These are phyloP conservation scores for Toxonevra muliebris DNA, from an alignment of 2,888 invertebrate species.

Conservation along the genomic window DNA sequence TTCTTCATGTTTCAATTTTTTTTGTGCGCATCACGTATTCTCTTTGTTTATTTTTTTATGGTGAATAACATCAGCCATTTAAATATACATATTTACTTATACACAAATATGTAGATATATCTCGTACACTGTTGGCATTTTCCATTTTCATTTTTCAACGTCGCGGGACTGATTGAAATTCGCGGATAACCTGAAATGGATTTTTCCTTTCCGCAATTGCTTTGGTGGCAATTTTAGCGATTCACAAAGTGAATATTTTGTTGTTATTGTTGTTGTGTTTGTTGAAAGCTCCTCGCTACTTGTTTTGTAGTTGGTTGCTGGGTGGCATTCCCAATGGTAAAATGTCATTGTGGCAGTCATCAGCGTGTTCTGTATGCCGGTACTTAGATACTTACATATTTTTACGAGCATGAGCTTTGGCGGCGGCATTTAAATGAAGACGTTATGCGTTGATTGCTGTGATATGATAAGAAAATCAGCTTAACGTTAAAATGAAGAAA, in stretches of 20 bases:
- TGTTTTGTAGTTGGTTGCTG: background rate
- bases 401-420: no score
- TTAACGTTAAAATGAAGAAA: no score
- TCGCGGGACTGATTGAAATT: slow-evolving; percentile 60
- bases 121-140: background rate
- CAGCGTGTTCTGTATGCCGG: background rate
- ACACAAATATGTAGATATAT: no score
- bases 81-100: no score
- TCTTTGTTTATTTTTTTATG: slow-evolving; percentile 32
- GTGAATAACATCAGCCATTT: no score
- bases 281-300: no score
- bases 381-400: background rate
- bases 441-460: no score
- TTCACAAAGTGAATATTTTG: slow-evolving; percentile 52
- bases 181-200: slow-evolving; percentile 63
- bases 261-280: background rate
- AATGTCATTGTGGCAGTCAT: slow-evolving; percentile 38
- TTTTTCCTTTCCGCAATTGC: slow-evolving; percentile 60
- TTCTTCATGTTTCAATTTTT: slow-evolving; percentile 11
- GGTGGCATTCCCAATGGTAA: slow-evolving; percentile 32
- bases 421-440: no score
- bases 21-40: slow-evolving; percentile 28
- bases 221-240: slow-evolving; percentile 58
- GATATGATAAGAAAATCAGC: no score
- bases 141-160: slow-evolving; percentile 21